Conservation (phyloP, 2,797 vertebrate genomes). For the Neoniphon sammara region DNA sequence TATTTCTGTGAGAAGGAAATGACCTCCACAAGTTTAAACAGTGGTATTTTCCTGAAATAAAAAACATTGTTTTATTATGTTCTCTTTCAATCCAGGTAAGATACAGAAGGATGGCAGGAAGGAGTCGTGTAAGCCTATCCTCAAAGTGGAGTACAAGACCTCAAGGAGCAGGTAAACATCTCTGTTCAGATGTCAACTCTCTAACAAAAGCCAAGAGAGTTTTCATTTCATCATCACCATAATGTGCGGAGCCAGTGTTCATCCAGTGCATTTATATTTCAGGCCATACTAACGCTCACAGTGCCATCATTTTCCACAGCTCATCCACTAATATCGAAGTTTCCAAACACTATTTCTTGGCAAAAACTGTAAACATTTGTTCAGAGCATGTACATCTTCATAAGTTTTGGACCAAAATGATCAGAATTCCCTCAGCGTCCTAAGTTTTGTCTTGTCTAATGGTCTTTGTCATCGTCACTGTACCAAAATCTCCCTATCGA, state of each 20-base stretch:
- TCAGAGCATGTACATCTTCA: conserved; percentile 9
- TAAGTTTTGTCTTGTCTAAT: background rate
- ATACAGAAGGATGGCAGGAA: conserved; percentile 95
- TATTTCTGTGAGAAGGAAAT: background rate
- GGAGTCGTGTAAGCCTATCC: conserved; percentile 97
- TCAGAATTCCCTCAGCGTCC: background rate
- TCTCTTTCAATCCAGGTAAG: conserved; percentile 84
- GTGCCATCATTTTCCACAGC: background rate
- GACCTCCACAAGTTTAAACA: background rate
- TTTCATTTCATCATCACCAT: background rate
- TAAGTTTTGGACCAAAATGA: background rate
- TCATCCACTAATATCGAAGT: background rate
- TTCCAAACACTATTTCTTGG: no score
- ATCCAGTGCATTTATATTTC: background rate
- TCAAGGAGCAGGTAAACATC: conserved; percentile 89
- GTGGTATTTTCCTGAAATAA: background rate
- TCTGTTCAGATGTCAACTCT: background rate
- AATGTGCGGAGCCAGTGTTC: no score
- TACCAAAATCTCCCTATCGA: no score
- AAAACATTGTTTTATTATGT: background rate
- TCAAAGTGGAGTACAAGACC: conserved; percentile 98
- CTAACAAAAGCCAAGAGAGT: background rate
- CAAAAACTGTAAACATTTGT: no score
- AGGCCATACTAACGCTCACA: background rate
- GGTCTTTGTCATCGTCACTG: no score